phyloP scores from a whole-genome alignment of 2,888 invertebrate genomes.

The Smittia aterrima region DNA sequence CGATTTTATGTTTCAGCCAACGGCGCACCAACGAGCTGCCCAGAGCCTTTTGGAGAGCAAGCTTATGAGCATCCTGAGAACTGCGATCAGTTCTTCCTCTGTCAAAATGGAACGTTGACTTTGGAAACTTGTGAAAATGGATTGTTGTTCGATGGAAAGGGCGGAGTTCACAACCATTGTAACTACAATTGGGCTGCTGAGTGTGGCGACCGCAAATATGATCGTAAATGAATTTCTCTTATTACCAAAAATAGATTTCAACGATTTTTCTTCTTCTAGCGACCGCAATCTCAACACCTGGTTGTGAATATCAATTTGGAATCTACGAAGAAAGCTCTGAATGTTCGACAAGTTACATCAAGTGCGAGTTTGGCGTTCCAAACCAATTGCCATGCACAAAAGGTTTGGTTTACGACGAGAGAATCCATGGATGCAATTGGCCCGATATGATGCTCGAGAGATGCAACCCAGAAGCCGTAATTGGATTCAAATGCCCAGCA shows the following conservation, averaged over 20 bases:
- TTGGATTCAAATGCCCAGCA: conserved; percentile 88
- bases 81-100: conserved; percentile 87
- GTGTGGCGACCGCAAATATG: conserved; percentile 76
- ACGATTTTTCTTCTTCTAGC: conserved; percentile 61
- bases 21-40: background rate
- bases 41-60: conserved; percentile 51
- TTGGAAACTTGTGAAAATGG: conserved; percentile 91
- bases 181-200: conserved; percentile 87
- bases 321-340: conserved; percentile 76
- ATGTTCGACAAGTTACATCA: conserved; percentile 83
- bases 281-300: conserved; percentile 74
- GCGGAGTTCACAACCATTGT: conserved; percentile 86
- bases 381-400: conserved; percentile 70
- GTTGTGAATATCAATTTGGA: conserved; percentile 86
- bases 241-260: background rate
- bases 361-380: conserved; percentile 82
- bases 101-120: conserved; percentile 85
- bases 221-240: conserved; percentile 61
- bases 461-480: conserved; percentile 88
- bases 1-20: background rate
- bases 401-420: conserved; percentile 84
- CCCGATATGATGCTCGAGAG: conserved; percentile 82
- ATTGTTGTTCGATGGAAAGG: conserved; percentile 85
- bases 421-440: conserved; percentile 89
- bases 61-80: conserved; percentile 84